A percentile compares a stretch with the other conserved stretches of the same genome.
These are phyloP conservation scores for Ephestia elutella DNA, from an alignment of 1,140 invertebrate genomes.

Conservation along the genomic window DNA sequence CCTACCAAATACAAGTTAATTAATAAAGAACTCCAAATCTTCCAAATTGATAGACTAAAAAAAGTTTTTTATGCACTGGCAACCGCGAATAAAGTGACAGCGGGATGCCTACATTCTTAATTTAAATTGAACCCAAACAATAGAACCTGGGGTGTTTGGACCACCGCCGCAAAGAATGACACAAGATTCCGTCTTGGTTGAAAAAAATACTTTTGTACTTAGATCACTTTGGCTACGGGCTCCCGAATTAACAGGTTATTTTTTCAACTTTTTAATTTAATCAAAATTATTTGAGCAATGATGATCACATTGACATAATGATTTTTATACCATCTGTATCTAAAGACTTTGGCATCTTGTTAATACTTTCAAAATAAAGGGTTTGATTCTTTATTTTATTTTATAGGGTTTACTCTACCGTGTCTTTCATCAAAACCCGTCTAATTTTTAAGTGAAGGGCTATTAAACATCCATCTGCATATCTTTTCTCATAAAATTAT, in stretches of 20 bases:
- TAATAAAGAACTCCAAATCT: neutral
- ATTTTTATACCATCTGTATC: no score
- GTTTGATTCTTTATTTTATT: no score
- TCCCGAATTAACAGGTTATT: slow-evolving; percentile 52
- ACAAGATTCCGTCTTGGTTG: slow-evolving; percentile 37
- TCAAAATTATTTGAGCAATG: slow-evolving; percentile 20
- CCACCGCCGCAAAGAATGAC: slow-evolving; percentile 52
- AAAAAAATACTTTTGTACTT: slow-evolving; percentile 42
- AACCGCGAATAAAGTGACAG: slow-evolving; percentile 60
- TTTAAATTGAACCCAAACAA: slow-evolving; percentile 59
- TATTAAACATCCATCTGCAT: no score
- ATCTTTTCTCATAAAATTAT: no score
- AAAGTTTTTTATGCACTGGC: slow-evolving; percentile 50
- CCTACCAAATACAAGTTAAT: neutral
- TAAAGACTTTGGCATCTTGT: no score
- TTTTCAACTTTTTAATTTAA: slow-evolving; percentile 26
- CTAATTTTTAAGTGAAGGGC: no score
- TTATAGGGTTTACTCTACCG: no score
- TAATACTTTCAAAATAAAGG: no score
- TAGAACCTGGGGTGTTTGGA: slow-evolving; percentile 54
- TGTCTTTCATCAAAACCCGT: no score
- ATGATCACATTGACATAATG: no score
- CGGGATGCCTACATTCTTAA: slow-evolving; percentile 56
- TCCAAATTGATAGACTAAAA: slow-evolving; percentile 15
- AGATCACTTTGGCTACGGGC: slow-evolving; percentile 30